phyloP scores from a whole-genome alignment of 2,797 vertebrate species.

The Coracias cyanogaster region DNA sequence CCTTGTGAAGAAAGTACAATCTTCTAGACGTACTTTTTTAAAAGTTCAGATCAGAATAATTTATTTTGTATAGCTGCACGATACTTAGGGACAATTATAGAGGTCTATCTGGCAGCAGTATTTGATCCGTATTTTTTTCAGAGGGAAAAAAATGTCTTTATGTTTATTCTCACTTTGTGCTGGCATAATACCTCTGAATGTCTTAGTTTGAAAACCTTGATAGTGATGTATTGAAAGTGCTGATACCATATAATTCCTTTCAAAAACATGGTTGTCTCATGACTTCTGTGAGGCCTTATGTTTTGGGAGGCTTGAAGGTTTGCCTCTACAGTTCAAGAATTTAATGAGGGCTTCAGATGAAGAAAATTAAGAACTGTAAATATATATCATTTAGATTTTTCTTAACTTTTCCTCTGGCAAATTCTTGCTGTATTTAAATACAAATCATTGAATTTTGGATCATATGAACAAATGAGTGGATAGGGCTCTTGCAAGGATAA shows the following conservation, averaged over 20 bases:
- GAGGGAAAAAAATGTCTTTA: fast-evolving
- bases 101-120: not conserved
- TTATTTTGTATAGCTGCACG: not conserved
- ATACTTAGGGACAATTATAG: not conserved
- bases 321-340: not conserved
- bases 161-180: not conserved
- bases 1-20: not conserved
- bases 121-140: not conserved
- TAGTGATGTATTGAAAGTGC: not conserved
- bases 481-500: not conserved
- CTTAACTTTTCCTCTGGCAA: not conserved
- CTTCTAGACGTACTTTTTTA: not conserved
- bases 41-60: not conserved
- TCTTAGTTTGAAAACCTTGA: not conserved
- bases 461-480: not conserved
- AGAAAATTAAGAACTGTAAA: not conserved
- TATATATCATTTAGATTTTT: not conserved
- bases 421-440: not conserved
- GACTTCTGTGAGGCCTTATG: not conserved
- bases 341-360: not conserved
- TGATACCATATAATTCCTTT: not conserved
- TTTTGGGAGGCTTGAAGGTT: not conserved
- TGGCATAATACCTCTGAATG: not conserved
- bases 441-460: not conserved
- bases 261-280: not conserved